Conservation (phyloP, 2,113 vertebrate genomes). For the Triplophysa dalaica region DNA sequence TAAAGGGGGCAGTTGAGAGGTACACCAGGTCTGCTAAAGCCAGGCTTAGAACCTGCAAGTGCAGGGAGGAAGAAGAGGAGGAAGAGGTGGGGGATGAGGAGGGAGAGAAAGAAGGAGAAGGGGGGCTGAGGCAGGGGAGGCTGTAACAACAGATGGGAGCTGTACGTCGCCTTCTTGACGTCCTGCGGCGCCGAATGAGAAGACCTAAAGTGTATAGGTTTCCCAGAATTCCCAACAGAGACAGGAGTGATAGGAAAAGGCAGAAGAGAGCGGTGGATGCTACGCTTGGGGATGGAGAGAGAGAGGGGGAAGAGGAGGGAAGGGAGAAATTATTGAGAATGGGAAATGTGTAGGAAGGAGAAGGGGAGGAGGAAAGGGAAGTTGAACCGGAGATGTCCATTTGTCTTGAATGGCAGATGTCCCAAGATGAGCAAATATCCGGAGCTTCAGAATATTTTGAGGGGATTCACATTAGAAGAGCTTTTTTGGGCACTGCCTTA, state of each 20-base stretch:
- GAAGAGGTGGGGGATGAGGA: conserved; percentile 56
- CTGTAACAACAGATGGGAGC: conserved; percentile 60
- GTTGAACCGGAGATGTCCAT: conserved; percentile 70
- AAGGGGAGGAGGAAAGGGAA: conserved; percentile 60
- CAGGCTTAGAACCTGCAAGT: conserved; percentile 80
- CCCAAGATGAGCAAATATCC: conserved; percentile 5
- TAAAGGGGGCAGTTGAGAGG: conserved; percentile 81
- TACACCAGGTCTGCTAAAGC: conserved; percentile 83
- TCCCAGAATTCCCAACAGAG: conserved; percentile 76
- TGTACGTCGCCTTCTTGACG: conserved; percentile 60
- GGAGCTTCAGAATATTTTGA: conserved; percentile 24
- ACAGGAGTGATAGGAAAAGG: conserved; percentile 78
- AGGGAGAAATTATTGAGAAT: conserved; percentile 61
- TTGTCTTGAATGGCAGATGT: conserved; percentile 29
- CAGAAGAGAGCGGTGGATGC: conserved; percentile 78
- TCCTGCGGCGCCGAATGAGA: conserved; percentile 68
- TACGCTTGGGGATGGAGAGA: conserved; percentile 72
- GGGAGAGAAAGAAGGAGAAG: conserved; percentile 63
- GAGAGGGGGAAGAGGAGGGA: conserved; percentile 66
- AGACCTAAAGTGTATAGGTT: conserved; percentile 82
- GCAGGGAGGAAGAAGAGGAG: conserved; percentile 72
- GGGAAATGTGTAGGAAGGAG: conserved; percentile 58
- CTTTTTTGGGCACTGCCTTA: conserved; percentile 1
- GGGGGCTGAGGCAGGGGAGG: conserved; percentile 63
- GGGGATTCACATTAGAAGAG: conserved; percentile 17